A percentile compares a stretch with the other conserved stretches of the same genome.
phyloP scores from a whole-genome alignment of 2,797 vertebrate genomes.

The Pachyuromys duprasi region DNA sequence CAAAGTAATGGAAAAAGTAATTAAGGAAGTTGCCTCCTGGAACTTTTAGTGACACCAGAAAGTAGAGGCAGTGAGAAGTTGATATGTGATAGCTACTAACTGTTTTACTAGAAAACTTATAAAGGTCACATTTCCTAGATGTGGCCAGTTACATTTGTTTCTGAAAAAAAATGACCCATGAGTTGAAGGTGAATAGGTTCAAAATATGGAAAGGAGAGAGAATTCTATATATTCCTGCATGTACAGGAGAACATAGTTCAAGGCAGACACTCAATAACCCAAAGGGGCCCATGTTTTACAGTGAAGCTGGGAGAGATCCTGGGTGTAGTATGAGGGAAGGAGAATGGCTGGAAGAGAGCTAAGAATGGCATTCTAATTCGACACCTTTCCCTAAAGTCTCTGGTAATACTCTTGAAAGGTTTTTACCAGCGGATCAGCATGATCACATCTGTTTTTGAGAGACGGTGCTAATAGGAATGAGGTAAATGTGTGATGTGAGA shows the following conservation, averaged over 20 bases:
- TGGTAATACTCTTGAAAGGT: neutral
- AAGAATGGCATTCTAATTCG: neutral
- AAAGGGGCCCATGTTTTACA: accelerated
- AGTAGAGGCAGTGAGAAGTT: neutral
- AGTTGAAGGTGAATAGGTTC: neutral
- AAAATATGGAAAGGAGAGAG: neutral
- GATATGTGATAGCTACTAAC: neutral
- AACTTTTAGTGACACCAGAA: neutral
- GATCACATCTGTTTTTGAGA: neutral
- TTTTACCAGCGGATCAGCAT: neutral
- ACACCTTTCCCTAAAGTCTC: neutral
- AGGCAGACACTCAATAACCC: neutral
- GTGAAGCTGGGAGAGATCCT: neutral
- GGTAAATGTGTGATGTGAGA: neutral
- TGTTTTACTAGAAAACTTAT: neutral
- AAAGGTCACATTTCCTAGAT: neutral
- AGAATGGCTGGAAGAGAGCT: neutral
- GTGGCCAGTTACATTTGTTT: neutral
- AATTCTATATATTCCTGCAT: neutral
- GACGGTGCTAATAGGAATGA: neutral
- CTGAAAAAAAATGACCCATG: neutral
- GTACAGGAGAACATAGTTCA: neutral
- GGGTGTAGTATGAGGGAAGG: neutral
- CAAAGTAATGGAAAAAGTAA: neutral
- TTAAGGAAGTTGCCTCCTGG: neutral